Evolutionary conservation across 2,888 invertebrate species (phyloP).

Genomic region (Acleris emargana): DNA sequence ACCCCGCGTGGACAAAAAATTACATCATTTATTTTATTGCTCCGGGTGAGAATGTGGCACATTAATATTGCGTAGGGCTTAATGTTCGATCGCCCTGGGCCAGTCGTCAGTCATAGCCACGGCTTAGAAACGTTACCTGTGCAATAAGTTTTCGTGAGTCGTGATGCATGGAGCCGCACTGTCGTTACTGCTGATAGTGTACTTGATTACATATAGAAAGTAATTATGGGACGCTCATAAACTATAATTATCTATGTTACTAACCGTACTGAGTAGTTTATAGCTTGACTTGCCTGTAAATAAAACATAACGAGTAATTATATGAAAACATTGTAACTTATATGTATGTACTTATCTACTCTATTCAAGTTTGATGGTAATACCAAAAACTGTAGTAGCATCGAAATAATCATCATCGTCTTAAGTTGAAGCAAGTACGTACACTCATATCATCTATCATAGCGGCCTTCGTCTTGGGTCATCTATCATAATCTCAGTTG

Average conservation of each 20-base stretch:
- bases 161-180: constrained; percentile 33
- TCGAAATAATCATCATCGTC: constrained; percentile 26
- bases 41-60: constrained; percentile 78
- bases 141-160: constrained; percentile 29
- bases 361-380: background rate
- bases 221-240: constrained; percentile 27
- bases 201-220: constrained; percentile 35
- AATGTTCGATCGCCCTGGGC: constrained; percentile 78
- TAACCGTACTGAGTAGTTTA: constrained; percentile 14
- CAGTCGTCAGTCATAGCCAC: constrained; percentile 59
- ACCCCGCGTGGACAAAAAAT: constrained; percentile 79
- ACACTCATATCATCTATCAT: constrained; percentile 57
- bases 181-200: constrained; percentile 27
- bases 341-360: background rate
- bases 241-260: constrained; percentile 27
- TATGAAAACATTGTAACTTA: no score
- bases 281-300: constrained; percentile 3
- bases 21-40: constrained; percentile 84
- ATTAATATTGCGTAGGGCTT: constrained; percentile 79
- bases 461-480: constrained; percentile 50
- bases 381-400: constrained; percentile 27
- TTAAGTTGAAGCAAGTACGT: constrained; percentile 42
- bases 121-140: constrained; percentile 38
- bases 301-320: background rate
- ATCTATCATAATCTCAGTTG: constrained; percentile 50